Evolutionary conservation across 2,113 vertebrate species (phyloP), one percentile per base, ranked within the genome.

Genomic region (Puffinus mauretanicus): DNA sequence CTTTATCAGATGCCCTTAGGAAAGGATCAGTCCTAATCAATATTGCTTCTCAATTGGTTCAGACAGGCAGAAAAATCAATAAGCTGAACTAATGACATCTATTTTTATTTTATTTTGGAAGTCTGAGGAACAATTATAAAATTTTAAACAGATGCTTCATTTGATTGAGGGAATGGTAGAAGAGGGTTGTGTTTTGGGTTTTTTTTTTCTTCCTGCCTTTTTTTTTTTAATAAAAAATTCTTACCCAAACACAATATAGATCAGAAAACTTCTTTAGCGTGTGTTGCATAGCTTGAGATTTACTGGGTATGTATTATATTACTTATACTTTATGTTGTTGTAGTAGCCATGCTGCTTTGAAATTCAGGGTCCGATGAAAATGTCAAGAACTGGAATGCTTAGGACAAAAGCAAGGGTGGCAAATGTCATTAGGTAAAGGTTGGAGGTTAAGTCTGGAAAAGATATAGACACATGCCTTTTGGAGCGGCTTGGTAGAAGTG

Each of bases 21-120:
- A 97, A 96, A 97, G 97, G 97, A 98, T 98, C 95, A 97, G 93
- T 97, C 82, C 93, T 97, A 93, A 98, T 98, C 98, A 98, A 98
- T 98, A 98, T 90, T 96, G 95, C 94, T 95, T 96, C 97, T 97
- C 97, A 96, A 96, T 98, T 98, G 96, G 94, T 94, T 98, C 81
- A 97, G 94, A 82, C 90, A 95, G 94, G 83, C 96, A 96, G 94
- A 97, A 98, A 98, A 98, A 98, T 98, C 98, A 98, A 97, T 98
- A 97, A 93, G 91, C 93, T 88, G 93, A 97, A 83, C 91, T 97
- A 97, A 96, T 97, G 83, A 93, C 95, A 96, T 72, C 57, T 97
- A 95, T 97, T 97, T 98, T 96, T 97, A 94, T 97, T 98, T 95
- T 97, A 46, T 81, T 95, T 97, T 67, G 55, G 82, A 91, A 95